Percentiles rank a stretch among this genome's conserved stretches.
Conservation (phyloP, 2,797 vertebrate species). For the Ispidina picta region DNA sequence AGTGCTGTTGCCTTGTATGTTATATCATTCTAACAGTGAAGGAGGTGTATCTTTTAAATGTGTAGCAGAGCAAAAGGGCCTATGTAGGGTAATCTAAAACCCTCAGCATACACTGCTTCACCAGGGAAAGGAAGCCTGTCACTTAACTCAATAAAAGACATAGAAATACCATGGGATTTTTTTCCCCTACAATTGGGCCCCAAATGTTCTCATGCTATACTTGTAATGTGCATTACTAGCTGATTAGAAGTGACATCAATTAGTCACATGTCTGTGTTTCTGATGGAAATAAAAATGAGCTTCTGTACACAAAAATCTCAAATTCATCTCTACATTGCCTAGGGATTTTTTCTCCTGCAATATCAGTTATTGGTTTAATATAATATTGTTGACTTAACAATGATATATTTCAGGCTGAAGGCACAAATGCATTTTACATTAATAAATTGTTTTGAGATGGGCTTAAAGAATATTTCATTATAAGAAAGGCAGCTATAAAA, state of each 20-base stretch:
- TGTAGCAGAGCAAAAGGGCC: conserved; percentile 6
- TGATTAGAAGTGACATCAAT: conserved; percentile 80
- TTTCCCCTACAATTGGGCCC: conserved; percentile 49
- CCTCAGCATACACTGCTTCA: conserved; percentile 36
- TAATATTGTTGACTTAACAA: conserved; percentile 98
- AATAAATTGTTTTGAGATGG: conserved; percentile 90
- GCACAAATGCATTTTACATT: conserved; percentile 87
- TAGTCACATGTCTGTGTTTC: conserved; percentile 79
- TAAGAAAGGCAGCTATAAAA: conserved; percentile 85
- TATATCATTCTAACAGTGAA: background rate
- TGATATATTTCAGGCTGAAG: conserved; percentile 93
- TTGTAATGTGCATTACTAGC: conserved; percentile 66
- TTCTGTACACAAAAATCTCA: conserved; percentile 80
- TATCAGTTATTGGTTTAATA: conserved; percentile 92
- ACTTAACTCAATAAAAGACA: conserved; percentile 58
- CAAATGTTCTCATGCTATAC: conserved; percentile 65
- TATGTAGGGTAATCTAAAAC: conserved; percentile 40
- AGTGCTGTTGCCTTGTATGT: background rate
- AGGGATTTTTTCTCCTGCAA: conserved; percentile 86
- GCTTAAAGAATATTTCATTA: conserved; percentile 89
- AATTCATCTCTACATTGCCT: conserved; percentile 90
- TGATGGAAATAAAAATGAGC: conserved; percentile 87
- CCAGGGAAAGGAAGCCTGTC: conserved; percentile 53
- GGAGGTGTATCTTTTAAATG: background rate
- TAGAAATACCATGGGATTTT: conserved; percentile 49